These are phyloP conservation scores for Dorcus hopei DNA, from an alignment of 2,888 invertebrate genomes.

Conservation along the genomic window DNA sequence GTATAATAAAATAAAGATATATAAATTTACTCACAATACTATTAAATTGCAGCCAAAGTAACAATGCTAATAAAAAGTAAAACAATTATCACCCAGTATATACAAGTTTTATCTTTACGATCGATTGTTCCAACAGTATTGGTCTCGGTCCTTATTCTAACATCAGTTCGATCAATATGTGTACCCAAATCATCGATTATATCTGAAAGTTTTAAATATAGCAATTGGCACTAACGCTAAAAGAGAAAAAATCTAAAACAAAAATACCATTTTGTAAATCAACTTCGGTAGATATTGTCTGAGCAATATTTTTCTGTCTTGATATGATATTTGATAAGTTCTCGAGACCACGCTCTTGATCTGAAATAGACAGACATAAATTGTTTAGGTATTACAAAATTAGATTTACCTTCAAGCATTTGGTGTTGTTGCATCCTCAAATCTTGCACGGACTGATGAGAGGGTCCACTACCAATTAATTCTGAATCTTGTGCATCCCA, in stretches of 20 bases:
- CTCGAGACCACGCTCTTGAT: conserved; percentile 76
- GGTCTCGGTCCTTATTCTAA: conserved; percentile 66
- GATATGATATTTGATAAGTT: conserved; percentile 69
- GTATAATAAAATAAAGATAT: no score
- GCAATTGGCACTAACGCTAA: conserved; percentile 14
- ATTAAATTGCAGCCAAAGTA: conserved; percentile 53
- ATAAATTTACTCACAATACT: not conserved
- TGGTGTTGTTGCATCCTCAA: conserved; percentile 58
- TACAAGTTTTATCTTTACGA: conserved; percentile 68
- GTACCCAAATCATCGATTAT: conserved; percentile 73
- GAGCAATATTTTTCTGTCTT: conserved; percentile 72
- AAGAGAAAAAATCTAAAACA: not conserved
- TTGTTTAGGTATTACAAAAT: not conserved
- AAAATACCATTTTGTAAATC: conserved; percentile 70
- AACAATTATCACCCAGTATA: conserved; percentile 72
- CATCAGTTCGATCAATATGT: conserved; percentile 68
- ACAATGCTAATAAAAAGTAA: conserved; percentile 66
- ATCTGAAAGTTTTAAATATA: conserved; percentile 50
- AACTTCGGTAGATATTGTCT: conserved; percentile 72
- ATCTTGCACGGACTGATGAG: conserved; percentile 48
- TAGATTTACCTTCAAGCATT: conserved; percentile 55
- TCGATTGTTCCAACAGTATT: conserved; percentile 62
- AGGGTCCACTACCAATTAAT: conserved; percentile 44
- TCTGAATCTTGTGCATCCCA: conserved; percentile 51
- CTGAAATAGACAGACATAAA: conserved; percentile 44